Evolutionary conservation across 2,113 vertebrate genomes (phyloP).

Genomic region (Grallaria varia): DNA sequence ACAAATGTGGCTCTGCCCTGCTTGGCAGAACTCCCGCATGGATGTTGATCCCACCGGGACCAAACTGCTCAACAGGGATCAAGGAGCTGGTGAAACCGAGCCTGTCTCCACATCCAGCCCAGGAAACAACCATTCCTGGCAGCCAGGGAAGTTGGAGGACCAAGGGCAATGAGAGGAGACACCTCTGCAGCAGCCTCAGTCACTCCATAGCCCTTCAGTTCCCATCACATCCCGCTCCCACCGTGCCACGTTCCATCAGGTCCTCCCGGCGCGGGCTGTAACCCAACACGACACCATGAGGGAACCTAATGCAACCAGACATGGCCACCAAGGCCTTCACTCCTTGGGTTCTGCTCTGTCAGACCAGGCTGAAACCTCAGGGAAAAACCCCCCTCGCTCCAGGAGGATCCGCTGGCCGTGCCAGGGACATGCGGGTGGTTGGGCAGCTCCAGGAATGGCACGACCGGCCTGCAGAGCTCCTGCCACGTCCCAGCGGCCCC

Average conservation of each 20-base stretch:
- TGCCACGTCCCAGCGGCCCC: not conserved
- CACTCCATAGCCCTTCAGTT: not conserved
- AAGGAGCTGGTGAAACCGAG: not conserved
- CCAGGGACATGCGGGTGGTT: not conserved
- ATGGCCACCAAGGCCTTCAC: fast-evolving
- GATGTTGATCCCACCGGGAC: not conserved
- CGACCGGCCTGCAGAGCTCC: not conserved
- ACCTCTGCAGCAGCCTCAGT: not conserved
- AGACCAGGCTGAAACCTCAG: not conserved
- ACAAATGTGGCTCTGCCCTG: not conserved
- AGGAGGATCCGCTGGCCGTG: not conserved
- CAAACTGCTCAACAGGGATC: not conserved
- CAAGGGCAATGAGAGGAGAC: not conserved
- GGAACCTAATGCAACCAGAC: not conserved
- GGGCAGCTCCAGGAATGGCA: not conserved
- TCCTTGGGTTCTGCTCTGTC: not conserved
- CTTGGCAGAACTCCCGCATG: fast-evolving
- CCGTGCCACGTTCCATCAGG: constrained; percentile 23
- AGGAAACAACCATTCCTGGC: not conserved
- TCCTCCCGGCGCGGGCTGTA: not conserved
- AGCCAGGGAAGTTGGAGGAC: not conserved
- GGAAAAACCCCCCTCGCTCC: not conserved
- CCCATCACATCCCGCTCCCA: not conserved
- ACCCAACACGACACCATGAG: not conserved
- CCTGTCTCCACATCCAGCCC: not conserved